phyloP scores from a whole-genome alignment of 2,797 vertebrate genomes.

The Phylloscopus collybita region DNA sequence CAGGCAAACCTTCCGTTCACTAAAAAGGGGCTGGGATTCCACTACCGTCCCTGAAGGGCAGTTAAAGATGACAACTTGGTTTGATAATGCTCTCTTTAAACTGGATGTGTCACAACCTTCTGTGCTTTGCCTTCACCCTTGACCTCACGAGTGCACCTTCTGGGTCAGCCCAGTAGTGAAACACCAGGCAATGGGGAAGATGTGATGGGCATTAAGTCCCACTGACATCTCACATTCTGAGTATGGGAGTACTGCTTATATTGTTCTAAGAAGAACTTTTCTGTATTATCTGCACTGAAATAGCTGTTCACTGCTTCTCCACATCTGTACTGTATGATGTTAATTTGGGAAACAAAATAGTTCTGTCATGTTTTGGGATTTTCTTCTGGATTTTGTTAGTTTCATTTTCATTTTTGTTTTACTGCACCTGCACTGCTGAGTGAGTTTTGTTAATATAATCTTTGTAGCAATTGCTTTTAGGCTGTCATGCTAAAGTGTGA shows the following conservation, averaged over 20 bases:
- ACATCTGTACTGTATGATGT: not conserved
- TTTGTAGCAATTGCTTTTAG: not conserved
- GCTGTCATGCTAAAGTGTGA: not conserved
- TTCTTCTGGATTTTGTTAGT: not conserved
- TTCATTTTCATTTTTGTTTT: constrained; percentile 39
- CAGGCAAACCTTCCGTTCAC: not conserved
- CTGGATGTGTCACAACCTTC: not conserved
- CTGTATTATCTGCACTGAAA: not conserved
- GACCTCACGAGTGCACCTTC: not conserved
- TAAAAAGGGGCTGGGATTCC: not conserved
- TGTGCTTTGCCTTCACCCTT: not conserved
- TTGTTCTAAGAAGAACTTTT: not conserved
- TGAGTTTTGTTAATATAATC: not conserved
- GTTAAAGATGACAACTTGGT: not conserved
- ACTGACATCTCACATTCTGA: not conserved
- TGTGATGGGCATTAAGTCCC: not conserved
- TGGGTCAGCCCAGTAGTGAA: not conserved
- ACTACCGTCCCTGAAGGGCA: not conserved
- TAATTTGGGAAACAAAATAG: not conserved
- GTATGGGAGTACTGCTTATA: not conserved
- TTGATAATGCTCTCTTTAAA: not conserved
- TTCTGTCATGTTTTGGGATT: not conserved
- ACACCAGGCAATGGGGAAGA: not conserved
- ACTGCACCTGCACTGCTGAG: not conserved
- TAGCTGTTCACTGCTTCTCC: not conserved